Evolutionary conservation across 1,140 invertebrate genomes (phyloP).

Genomic region (Leguminivora glycinivorella): DNA sequence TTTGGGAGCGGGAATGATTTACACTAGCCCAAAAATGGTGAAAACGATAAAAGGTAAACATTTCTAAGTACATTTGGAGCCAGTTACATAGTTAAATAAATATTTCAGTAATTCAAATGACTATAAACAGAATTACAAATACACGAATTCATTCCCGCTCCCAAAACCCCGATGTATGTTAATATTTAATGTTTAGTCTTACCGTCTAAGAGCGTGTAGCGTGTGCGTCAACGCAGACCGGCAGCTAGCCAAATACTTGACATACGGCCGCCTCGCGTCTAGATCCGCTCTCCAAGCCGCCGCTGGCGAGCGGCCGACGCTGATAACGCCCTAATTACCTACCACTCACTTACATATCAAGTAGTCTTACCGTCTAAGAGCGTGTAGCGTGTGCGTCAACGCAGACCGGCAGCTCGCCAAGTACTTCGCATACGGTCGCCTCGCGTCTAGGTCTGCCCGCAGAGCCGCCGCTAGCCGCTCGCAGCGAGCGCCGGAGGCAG

Average conservation of each 20-base stretch:
- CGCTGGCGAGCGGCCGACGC: slow-evolving; percentile 42
- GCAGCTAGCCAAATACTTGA: slow-evolving; percentile 86
- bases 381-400: slow-evolving; percentile 82
- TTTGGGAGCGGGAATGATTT: too few relatives aligned
- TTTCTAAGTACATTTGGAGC: too few relatives aligned
- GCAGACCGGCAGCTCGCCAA: slow-evolving; percentile 85
- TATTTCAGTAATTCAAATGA: too few relatives aligned
- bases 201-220: slow-evolving; percentile 82
- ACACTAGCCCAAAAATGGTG: too few relatives aligned
- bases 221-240: slow-evolving; percentile 84
- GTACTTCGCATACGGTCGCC: slow-evolving; percentile 85
- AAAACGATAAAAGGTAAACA: too few relatives aligned
- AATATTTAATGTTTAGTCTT: slow-evolving; percentile 38
- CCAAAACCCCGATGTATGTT: too few relatives aligned
- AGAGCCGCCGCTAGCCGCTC: slow-evolving; percentile 57
- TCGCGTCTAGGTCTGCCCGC: slow-evolving; percentile 58
- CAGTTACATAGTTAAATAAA: too few relatives aligned
- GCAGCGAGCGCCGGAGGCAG: slow-evolving; percentile 37
- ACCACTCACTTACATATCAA: slow-evolving; percentile 31
- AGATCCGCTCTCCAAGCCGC: slow-evolving; percentile 62
- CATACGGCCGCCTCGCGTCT: slow-evolving; percentile 79
- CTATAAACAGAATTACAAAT: too few relatives aligned
- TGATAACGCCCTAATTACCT: slow-evolving; percentile 31
- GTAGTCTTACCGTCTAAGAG: slow-evolving; percentile 80
- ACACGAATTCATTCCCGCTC: too few relatives aligned